phyloP scores from a whole-genome alignment of 2,797 vertebrate genomes.

The Ambastaia sidthimunki region DNA sequence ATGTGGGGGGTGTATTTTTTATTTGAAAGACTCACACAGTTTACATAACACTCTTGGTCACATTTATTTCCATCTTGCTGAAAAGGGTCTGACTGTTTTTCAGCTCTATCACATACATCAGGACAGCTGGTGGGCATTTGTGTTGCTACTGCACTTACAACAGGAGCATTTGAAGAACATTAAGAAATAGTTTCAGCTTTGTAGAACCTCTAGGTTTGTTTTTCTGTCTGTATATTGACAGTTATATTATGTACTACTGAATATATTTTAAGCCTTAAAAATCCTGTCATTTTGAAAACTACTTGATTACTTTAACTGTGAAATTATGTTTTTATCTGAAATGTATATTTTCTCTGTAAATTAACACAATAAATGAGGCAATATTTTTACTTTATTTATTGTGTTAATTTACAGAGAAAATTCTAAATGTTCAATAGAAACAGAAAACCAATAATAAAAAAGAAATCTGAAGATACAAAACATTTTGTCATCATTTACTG shows the following conservation, averaged over 20 bases:
- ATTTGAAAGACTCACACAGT: not conserved
- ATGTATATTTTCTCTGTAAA: not conserved
- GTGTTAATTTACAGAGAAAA: not conserved
- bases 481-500: not conserved
- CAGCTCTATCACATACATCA: not conserved
- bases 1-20: not conserved
- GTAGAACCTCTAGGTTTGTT: not conserved
- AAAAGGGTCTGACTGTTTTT: not conserved
- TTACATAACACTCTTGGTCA: not conserved
- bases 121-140: not conserved
- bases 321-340: not conserved
- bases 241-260: not conserved
- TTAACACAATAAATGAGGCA: not conserved
- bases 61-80: not conserved
- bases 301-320: too few relatives aligned
- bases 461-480: not conserved
- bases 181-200: too few relatives aligned
- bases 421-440: not conserved
- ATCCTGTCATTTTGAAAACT: too few relatives aligned
- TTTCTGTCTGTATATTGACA: too few relatives aligned
- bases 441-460: not conserved
- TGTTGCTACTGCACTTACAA: too few relatives aligned
- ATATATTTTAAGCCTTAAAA: too few relatives aligned
- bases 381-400: too few relatives aligned
- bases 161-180: too few relatives aligned